Percentiles rank a stretch among this genome's conserved stretches.
Conservation (phyloP, 2,113 vertebrate species). For the Pogona vitticeps region DNA sequence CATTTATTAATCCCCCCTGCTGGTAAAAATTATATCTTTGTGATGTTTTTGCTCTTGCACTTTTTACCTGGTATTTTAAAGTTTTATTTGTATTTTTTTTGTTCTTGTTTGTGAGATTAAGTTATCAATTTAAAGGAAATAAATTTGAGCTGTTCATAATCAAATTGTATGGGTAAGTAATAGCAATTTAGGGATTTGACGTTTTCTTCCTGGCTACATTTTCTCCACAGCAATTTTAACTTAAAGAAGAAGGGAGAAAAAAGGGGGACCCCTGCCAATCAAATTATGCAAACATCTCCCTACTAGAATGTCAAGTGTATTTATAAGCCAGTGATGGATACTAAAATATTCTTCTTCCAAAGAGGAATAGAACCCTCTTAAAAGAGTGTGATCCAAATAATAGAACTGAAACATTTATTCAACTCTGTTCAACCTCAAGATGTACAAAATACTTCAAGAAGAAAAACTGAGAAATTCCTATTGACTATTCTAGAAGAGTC, state of each 20-base stretch:
- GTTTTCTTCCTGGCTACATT: too few species aligned
- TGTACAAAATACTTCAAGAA: constrained; percentile 6
- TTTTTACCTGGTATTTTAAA: too few species aligned
- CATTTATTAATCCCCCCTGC: too few species aligned
- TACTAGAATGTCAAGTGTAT: accelerated
- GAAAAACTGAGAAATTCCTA: background rate
- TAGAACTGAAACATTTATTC: background rate
- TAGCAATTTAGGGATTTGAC: too few species aligned
- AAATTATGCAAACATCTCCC: background rate
- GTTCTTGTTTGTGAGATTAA: too few species aligned
- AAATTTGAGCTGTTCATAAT: too few species aligned
- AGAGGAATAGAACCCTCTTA: background rate
- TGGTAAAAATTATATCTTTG: too few species aligned
- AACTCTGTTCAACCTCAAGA: background rate
- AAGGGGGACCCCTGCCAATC: background rate
- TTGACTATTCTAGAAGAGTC: constrained; percentile 2
- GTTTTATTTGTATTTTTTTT: too few species aligned
- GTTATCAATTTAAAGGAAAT: too few species aligned
- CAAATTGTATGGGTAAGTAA: too few species aligned
- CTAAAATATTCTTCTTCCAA: background rate
- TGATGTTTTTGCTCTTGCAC: too few species aligned
- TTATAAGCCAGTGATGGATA: background rate
- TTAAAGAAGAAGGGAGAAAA: background rate
- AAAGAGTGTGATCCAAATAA: constrained; percentile 5
- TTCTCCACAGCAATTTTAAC: background rate